These are phyloP conservation scores for Melitaea cinxia DNA, from an alignment of 1,140 invertebrate genomes.

Conservation along the genomic window DNA sequence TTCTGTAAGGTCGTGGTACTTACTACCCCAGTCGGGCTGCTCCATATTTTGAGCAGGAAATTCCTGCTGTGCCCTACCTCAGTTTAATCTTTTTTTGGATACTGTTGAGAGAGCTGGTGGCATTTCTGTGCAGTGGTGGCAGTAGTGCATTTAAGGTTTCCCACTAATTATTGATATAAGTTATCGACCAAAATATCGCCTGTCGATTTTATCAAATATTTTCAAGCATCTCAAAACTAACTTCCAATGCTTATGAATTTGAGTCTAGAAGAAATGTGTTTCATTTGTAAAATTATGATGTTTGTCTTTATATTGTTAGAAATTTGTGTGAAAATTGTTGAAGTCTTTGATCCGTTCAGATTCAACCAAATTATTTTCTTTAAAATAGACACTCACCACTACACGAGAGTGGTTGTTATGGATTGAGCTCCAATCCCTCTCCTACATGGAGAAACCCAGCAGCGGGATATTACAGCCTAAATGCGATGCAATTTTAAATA, in stretches of 20 bases:
- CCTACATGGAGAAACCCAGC: too few relatives aligned
- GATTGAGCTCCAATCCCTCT: too few relatives aligned
- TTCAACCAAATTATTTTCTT: too few relatives aligned
- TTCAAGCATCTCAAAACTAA: background rate
- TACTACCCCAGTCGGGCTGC: too few relatives aligned
- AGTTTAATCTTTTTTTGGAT: background rate
- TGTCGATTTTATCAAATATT: background rate
- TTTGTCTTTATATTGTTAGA: too few relatives aligned
- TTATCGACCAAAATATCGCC: background rate
- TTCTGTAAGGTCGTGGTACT: too few relatives aligned
- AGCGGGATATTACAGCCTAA: too few relatives aligned
- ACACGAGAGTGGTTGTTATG: too few relatives aligned
- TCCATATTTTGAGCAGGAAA: too few relatives aligned
- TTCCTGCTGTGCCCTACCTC: too few relatives aligned
- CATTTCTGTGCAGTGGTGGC: background rate
- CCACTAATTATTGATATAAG: background rate
- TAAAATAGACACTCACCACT: too few relatives aligned
- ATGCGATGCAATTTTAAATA: background rate
- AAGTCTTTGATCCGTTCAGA: slow-evolving; percentile 2
- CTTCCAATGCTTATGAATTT: background rate
- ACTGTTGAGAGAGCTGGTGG: background rate
- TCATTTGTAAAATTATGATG: background rate
- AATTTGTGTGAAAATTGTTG: background rate
- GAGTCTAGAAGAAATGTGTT: background rate
- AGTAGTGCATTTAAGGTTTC: background rate